Evolutionary conservation across 2,113 vertebrate genomes (phyloP), one percentile per base, ranked within the genome.

Genomic region (Phoenicopterus ruber): DNA sequence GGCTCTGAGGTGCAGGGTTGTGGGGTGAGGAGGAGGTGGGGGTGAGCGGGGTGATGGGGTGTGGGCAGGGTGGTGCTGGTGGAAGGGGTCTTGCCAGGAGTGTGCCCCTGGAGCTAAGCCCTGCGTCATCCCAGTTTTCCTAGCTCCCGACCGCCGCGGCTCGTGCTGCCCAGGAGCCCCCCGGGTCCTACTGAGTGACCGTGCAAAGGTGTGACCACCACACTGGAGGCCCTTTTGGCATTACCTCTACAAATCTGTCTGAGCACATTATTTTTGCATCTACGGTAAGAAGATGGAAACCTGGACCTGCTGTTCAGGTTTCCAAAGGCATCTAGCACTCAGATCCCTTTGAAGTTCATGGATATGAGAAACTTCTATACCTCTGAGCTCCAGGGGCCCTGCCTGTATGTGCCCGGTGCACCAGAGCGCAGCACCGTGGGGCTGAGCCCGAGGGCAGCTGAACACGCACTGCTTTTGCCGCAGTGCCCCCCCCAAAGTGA

Each of bases 41-140:
- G 42, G 54, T n/a, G 7, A 0, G 0, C 3, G 9, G 26, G 15
- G 46, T 44, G 66, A 79, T n/a, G 76, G 34, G 0, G 1, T 5
- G 42, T 12, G 21, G 22, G 42, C 19, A 71, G 8, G 16, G 26
- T 6, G 28, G 15, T 82, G 44, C 62, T 80, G n/a, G 24, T 47
- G 62, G 58, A 63, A 72, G 54, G 44, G 57, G 6, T 88, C 24
- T 63, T 74, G 34, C 9, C 26, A n/a, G 67, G 24, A 65, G 5
- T 2, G 26, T 36, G n/a, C 18, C 46, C 40, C 54, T 36, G 20
- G 28, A 66, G 46, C 28, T 62, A 14, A 87, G 4, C 38, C n/a
- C 28, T 59, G 58, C 7, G 19, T 42, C 50, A 29, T 22, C 31
- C 22, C 26, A 72, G 26, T 29, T 86, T 36, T 52, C 26, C 16